phyloP scores from a whole-genome alignment of 2,113 vertebrate species.

The Corythaixoides concolor region DNA sequence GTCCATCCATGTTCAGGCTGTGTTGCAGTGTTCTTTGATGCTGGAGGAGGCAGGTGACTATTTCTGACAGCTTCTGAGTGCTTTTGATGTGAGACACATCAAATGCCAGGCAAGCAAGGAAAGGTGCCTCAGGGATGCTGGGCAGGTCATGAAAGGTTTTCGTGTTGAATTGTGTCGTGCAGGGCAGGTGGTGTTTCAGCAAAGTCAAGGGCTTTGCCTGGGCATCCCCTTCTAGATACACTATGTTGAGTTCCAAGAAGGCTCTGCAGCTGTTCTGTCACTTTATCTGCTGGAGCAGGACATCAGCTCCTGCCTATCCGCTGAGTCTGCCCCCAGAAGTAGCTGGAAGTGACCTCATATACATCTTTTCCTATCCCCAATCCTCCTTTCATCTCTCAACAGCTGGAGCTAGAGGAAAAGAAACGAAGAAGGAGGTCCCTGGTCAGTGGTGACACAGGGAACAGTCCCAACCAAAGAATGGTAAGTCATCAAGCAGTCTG shows the following conservation, averaged over 20 bases:
- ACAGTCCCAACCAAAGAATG: conserved; percentile 33
- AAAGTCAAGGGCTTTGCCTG: background rate
- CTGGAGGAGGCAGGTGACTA: background rate
- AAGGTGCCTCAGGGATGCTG: background rate
- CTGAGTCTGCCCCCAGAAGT: background rate
- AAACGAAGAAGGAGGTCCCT: background rate
- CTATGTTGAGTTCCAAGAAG: background rate
- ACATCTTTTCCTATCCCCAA: background rate
- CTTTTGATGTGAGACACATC: background rate
- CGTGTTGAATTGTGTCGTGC: background rate
- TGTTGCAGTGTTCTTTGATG: background rate
- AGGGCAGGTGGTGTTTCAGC: background rate
- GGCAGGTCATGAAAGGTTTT: background rate
- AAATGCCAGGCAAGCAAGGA: background rate
- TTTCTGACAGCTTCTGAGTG: background rate
- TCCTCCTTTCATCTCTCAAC: background rate
- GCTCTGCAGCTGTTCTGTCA: background rate
- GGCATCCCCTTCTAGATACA: background rate
- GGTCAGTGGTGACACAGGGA: background rate
- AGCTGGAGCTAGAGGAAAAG: conserved; percentile 4
- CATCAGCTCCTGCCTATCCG: background rate
- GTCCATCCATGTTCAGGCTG: rapidly evolving
- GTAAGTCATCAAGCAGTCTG: conserved; percentile 15
- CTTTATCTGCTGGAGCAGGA: background rate
- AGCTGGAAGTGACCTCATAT: background rate